Conservation (phyloP, 2,888 invertebrate genomes). For the Epirrhoe tristata region DNA sequence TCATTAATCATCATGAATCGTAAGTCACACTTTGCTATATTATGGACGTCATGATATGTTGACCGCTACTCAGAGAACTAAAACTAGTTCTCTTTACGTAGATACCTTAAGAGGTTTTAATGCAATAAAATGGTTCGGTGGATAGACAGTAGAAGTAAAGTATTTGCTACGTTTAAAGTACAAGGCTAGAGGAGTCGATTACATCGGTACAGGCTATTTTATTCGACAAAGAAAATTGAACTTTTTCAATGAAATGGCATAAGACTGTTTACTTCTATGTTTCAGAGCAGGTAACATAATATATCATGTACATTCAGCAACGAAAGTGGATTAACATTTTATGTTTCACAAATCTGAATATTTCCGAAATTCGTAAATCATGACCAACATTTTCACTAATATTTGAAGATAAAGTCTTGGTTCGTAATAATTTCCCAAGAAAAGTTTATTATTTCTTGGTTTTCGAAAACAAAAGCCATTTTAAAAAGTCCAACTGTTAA, state of each 20-base stretch:
- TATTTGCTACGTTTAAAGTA: conserved; percentile 9
- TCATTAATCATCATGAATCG: no score
- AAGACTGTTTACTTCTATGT: neutral
- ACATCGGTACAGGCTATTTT: neutral
- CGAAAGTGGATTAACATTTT: no score
- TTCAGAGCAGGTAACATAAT: neutral
- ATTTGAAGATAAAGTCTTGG: no score
- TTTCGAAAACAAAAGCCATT: no score
- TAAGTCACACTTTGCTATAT: neutral
- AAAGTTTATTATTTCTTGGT: no score
- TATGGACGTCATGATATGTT: neutral
- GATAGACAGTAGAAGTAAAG: conserved; percentile 20
- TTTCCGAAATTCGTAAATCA: no score
- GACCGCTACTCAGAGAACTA: neutral
- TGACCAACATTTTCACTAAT: no score
- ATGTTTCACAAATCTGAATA: no score
- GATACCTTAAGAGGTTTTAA: conserved; percentile 11
- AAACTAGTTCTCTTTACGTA: neutral
- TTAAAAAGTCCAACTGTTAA: no score
- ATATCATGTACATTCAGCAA: no score
- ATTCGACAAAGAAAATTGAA: neutral
- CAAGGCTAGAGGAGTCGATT: conserved; percentile 11
- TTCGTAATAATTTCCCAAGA: no score
- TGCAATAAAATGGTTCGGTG: conserved; percentile 16
- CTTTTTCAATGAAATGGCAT: neutral